Percentiles rank a stretch among this genome's conserved stretches.
Evolutionary conservation across 1,140 invertebrate genomes (phyloP).

Genomic region (Drosophila pandora): DNA sequence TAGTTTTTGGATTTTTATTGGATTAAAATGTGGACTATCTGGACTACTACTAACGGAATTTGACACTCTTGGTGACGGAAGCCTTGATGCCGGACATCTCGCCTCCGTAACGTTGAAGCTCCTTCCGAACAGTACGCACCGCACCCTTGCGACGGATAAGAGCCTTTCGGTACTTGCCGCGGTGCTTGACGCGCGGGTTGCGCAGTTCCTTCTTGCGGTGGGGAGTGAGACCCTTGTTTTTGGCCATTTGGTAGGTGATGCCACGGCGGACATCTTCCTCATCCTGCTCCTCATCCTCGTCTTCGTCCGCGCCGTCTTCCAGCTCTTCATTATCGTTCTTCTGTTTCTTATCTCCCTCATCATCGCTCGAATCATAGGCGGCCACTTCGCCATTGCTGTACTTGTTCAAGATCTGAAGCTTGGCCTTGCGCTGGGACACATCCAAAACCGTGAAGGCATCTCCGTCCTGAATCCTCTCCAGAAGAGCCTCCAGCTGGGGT

Average conservation of each 20-base stretch:
- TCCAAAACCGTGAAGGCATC: conserved; percentile 83
- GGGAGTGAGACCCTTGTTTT: conserved; percentile 97
- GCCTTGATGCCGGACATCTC: conserved; percentile 96
- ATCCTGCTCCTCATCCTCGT: conserved; percentile 66
- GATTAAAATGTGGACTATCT: neutral
- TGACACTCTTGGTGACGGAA: conserved; percentile 92
- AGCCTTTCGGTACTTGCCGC: conserved; percentile 95
- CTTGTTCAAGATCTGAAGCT: conserved; percentile 77
- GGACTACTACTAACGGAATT: conserved; percentile 87
- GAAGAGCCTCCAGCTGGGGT: conserved; percentile 87
- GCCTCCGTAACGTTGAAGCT: conserved; percentile 92
- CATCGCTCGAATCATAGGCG: neutral
- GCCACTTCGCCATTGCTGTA: conserved; percentile 54
- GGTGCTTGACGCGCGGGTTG: conserved; percentile 97
- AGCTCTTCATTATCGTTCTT: neutral
- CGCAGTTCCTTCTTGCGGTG: conserved; percentile 94
- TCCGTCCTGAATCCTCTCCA: conserved; percentile 84
- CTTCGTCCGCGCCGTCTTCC: conserved; percentile 46
- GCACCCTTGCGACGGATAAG: conserved; percentile 95
- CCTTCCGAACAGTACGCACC: conserved; percentile 91
- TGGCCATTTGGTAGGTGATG: conserved; percentile 96
- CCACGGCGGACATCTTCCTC: conserved; percentile 87
- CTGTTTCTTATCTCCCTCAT: neutral
- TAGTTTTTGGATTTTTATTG: neutral
- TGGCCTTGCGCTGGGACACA: conserved; percentile 69